Evolutionary conservation across 2,113 vertebrate genomes (phyloP).

Genomic region (Colinus virginianus): DNA sequence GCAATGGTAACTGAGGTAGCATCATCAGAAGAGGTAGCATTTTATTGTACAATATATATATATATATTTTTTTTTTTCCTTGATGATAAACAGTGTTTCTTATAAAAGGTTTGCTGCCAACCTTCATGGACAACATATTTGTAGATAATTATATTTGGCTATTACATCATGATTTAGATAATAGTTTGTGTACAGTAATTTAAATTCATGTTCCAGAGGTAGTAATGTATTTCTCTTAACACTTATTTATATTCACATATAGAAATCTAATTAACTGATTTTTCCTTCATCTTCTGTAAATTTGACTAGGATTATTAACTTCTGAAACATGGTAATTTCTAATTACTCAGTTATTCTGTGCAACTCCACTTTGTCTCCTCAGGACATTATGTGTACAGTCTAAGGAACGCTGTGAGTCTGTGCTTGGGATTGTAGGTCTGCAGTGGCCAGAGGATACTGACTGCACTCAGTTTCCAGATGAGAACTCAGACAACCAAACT

Average conservation of each 20-base stretch:
- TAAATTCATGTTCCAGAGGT: not conserved
- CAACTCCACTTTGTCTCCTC: constrained; percentile 3
- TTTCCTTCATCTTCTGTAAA: not conserved
- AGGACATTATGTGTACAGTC: constrained; percentile 89
- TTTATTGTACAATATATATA: not conserved
- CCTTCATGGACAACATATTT: not conserved
- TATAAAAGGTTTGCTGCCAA: not conserved
- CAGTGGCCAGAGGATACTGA: constrained; percentile 96
- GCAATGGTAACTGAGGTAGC: not conserved
- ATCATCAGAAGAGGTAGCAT: not conserved
- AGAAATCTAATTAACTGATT: not conserved
- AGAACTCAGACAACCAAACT: constrained; percentile 81
- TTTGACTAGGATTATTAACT: not conserved
- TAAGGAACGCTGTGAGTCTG: constrained; percentile 91
- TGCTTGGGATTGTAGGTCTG: constrained; percentile 92
- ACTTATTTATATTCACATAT: not conserved
- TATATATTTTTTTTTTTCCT: not conserved
- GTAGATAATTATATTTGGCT: not conserved
- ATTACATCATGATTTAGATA: not conserved
- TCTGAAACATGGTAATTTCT: not conserved
- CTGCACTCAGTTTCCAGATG: constrained; percentile 92
- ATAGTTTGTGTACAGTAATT: not conserved
- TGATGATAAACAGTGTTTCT: not conserved
- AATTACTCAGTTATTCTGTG: not conserved
- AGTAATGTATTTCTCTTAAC: not conserved